Evolutionary conservation across 2,888 invertebrate species (phyloP), one percentile per base, ranked within the genome.

Genomic region (Disparrhopalites patrizii): DNA sequence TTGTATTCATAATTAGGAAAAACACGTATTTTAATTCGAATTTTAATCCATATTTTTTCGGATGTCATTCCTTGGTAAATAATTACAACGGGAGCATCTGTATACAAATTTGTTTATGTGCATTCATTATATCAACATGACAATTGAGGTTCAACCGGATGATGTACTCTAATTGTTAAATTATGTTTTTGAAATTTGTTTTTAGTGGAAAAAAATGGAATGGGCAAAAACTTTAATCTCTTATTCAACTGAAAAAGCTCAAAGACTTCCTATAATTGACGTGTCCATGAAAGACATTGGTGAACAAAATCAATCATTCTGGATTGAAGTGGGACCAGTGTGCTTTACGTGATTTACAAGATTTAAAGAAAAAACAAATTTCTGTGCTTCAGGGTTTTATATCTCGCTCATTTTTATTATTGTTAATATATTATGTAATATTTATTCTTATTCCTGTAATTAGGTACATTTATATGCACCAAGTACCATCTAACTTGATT

Each of bases 221-320:
- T 94, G 93, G 93, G 86, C 87, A 1, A 84, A 86, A 78, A 89
- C 93, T 0, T 80, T 88, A 52, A 82, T 94, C 52, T 84, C 84
- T 51, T 91, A 90, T 78, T 83, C 85, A 72, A 91, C 93, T 0
- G 89, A 90, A 74, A 91, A 90, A 79, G 84, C 94, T 0, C 83
- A 84, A 28, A 83, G 93, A 62, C 82, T 95, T 43, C 95, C 95
- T 7, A 83, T 95, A 30, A 81, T 87, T 8, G 95, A 95, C 77
- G 82, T 95, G 31, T 89, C 87, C 0, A 80, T 93, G 7, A 82
- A 88, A 68, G 93, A 94, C 78, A 81, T 91, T 50, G 91, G 91
- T 28, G 83, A 85, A 72, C 78, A 83, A 0, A 82, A 87, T 74
- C 93, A 94, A 81, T 84, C 85, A 77, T 93, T 94, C 81, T 87